Evolutionary conservation across 2,797 vertebrate species (phyloP), one percentile per base, ranked within the genome.

Genomic region (Bovichtus variegatus): DNA sequence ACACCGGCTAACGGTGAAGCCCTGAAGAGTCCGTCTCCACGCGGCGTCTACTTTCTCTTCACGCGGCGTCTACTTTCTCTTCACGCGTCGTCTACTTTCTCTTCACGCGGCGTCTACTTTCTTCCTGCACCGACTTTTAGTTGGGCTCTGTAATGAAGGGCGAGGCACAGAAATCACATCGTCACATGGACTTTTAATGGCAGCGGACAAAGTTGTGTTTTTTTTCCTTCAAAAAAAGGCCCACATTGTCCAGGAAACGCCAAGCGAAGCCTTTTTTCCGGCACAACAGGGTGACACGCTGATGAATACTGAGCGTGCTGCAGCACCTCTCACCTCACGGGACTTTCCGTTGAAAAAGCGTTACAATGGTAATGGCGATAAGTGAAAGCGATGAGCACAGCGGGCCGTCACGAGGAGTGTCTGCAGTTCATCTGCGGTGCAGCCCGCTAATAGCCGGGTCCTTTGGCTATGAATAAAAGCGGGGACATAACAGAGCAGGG

Each of bases 331-430:
- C 5, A 27, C 44, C 55, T 36, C 58, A 13, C 43, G 7, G 4
- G 43, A 16, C 49, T 31, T 9, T 38, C 44, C 27, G 49, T 71
- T 36, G 46, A 69, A 73, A 65, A n/a, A n/a, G 43, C 49, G 70
- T 16, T 54, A 70, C 18, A 23, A 44, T 25, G 49, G 41, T 60
- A 1, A 64, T 43, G 51, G 23, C 43, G 19, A 27, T 40, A 19
- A 15, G 29, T 41, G 41, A 7, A 27, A 55, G 15, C 34, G 25
- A 23, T 6, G 47, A 21, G 31, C 18, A n/a, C 13, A 31, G 6
- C 25, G 58, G 5, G 49, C 12, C n/a, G 8, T 12, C 6, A 31
- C 34, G 34, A 41, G 38, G 38, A 71, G 36, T 69, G 57, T 19
- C 11, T 36, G 34, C 8, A 3, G 38, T 27, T 58, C 3, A 21